phyloP scores from a whole-genome alignment of 1,140 invertebrate genomes.

The Stenopsyche tienmushanensis region DNA sequence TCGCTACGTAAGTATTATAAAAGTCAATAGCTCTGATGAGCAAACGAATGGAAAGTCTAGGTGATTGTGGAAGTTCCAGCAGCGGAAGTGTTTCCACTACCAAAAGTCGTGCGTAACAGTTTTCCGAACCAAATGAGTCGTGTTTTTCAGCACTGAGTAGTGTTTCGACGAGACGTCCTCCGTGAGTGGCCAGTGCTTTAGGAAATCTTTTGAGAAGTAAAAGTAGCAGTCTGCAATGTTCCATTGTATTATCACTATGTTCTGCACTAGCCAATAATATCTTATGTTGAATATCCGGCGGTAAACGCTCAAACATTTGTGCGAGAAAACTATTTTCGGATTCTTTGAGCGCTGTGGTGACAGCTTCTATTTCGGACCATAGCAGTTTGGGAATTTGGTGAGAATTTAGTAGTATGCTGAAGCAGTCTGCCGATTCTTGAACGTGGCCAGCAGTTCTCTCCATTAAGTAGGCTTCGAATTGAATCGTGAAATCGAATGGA shows the following conservation, averaged over 20 bases:
- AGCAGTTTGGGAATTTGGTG: slow-evolving; percentile 59
- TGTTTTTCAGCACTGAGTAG: slow-evolving; percentile 75
- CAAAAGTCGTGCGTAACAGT: slow-evolving; percentile 70
- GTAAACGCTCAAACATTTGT: slow-evolving; percentile 69
- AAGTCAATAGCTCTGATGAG: slow-evolving; percentile 63
- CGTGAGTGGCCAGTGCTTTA: slow-evolving; percentile 72
- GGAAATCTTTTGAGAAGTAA: slow-evolving; percentile 79
- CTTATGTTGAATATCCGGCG: slow-evolving; percentile 72
- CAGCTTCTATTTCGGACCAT: slow-evolving; percentile 77
- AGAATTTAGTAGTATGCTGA: slow-evolving; percentile 60
- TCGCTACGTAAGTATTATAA: slow-evolving; percentile 63
- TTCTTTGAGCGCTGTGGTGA: slow-evolving; percentile 71
- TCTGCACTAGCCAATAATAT: slow-evolving; percentile 79
- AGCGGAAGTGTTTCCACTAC: slow-evolving; percentile 75
- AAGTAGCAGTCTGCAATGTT: slow-evolving; percentile 79
- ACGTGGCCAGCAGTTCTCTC: slow-evolving; percentile 78
- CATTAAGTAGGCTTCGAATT: slow-evolving; percentile 81
- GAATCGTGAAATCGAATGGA: slow-evolving; percentile 81
- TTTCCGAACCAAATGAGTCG: slow-evolving; percentile 71
- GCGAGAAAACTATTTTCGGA: slow-evolving; percentile 58
- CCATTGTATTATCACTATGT: slow-evolving; percentile 82
- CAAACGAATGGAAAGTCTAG: slow-evolving; percentile 67
- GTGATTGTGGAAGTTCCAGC: slow-evolving; percentile 64
- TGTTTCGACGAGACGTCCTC: slow-evolving; percentile 74
- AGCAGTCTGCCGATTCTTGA: slow-evolving; percentile 80